Percentiles rank a stretch among this genome's conserved stretches.
Evolutionary conservation across 2,113 vertebrate genomes (phyloP).

Genomic region (Ivindomyrus marchei): DNA sequence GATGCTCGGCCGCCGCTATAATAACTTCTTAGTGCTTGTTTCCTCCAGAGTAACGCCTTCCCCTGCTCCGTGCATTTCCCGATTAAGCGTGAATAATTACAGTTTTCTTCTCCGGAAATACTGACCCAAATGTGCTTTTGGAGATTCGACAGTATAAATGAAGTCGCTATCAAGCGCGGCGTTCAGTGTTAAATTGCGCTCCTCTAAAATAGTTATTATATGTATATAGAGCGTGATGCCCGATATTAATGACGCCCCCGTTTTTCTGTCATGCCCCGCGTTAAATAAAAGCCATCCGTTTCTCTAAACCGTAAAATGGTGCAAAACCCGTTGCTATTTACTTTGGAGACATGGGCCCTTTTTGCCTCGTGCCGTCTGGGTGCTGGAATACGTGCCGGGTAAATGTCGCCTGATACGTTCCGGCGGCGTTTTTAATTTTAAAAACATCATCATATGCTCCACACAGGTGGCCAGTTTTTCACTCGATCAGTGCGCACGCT

Average conservation of each 20-base stretch:
- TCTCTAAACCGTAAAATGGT: background rate
- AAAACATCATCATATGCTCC: background rate
- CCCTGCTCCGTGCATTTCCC: constrained; percentile 3
- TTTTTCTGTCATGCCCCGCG: background rate
- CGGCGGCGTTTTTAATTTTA: background rate
- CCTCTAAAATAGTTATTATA: constrained; percentile 26
- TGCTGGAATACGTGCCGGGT: background rate
- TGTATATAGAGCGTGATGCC: constrained; percentile 16
- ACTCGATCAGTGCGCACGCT: background rate
- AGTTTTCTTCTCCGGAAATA: constrained; percentile 29
- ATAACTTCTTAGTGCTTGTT: background rate
- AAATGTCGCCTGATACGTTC: background rate
- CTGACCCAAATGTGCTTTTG: constrained; percentile 36
- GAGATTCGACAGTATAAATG: constrained; percentile 33
- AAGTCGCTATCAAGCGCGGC: constrained; percentile 27
- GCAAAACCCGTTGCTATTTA: background rate
- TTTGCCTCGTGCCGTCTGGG: background rate
- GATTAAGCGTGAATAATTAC: constrained; percentile 40
- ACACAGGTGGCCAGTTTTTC: background rate
- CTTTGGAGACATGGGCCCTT: background rate
- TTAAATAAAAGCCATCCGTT: constrained; percentile 16
- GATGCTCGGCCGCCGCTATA: background rate
- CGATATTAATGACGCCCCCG: constrained; percentile 24
- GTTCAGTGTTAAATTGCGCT: constrained; percentile 29
- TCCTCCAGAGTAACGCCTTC: background rate